Percentiles rank a stretch among this genome's conserved stretches.
Evolutionary conservation across 2,888 invertebrate genomes (phyloP).

Genomic region (Trimorus sp.): DNA sequence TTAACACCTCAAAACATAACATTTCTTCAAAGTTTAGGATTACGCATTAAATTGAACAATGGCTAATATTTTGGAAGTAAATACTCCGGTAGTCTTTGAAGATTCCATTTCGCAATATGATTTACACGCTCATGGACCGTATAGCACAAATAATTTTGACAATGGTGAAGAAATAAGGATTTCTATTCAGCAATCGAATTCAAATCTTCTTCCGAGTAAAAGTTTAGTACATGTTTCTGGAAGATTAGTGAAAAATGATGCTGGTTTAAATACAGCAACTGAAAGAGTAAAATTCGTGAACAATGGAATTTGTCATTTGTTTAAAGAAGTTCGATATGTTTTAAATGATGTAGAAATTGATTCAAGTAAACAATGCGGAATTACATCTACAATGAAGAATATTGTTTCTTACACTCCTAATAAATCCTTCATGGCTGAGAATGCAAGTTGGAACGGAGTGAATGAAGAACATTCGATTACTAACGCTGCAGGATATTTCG

Average conservation of each 20-base stretch:
- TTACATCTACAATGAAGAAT: constrained; percentile 63
- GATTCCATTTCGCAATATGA: no score
- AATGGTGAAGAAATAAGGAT: no score
- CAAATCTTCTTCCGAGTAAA: constrained; percentile 5
- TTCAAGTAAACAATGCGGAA: constrained; percentile 45
- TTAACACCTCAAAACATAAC: no score
- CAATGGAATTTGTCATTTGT: constrained; percentile 72
- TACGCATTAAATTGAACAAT: constrained; percentile 21
- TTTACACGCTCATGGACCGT: background rate
- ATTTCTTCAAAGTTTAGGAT: constrained; percentile 52
- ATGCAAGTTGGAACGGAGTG: constrained; percentile 69
- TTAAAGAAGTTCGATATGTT: constrained; percentile 76
- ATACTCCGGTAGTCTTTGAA: no score
- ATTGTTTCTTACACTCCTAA: constrained; percentile 30
- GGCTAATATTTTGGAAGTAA: background rate
- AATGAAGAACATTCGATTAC: constrained; percentile 15
- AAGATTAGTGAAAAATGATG: background rate
- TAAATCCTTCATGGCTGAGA: constrained; percentile 46
- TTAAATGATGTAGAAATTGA: constrained; percentile 75
- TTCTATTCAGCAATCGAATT: constrained; percentile 7
- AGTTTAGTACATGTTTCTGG: constrained; percentile 10
- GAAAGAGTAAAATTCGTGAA: constrained; percentile 39
- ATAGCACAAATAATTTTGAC: no score
- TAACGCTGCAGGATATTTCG: constrained; percentile 61
- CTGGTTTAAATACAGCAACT: constrained; percentile 18